Evolutionary conservation across 2,888 invertebrate genomes (phyloP), one percentile per base, ranked within the genome.

Genomic region (Conchocele bisecta): DNA sequence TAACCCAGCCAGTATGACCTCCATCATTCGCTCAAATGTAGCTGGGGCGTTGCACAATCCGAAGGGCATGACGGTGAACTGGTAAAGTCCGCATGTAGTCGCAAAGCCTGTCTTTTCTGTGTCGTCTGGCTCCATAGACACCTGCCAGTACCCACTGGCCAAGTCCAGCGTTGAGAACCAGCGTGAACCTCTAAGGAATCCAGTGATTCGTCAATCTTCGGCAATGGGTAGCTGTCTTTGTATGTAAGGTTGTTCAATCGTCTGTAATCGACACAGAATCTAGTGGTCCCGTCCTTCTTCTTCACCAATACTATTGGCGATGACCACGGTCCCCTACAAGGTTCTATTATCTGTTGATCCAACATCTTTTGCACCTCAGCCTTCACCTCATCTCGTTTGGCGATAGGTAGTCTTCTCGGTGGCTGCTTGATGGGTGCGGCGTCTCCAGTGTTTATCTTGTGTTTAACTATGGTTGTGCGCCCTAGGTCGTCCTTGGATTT

Each of bases 261-360:
- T 15, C 42, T 42, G n/a, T 42, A 42, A n/a, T 42, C 42, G 7
- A 42, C 42, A n/a, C 42, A 42, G n/a, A 42, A 20, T 42, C 42
- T 42, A 20, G 22, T 42, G n/a, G 17, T 42, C 7, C 22, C 22
- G n/a, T 42, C 42, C 22, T 42, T 42, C 42, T 42, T 42, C 6
- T 15, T 6, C 7, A 42, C 22, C 22, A 22, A 22, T 6, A 42
- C 42, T 15, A 42, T 20, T 20, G 42, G 42, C n/a, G 22, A 42
- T 6, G 42, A 17, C 42, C 42, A 42, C 6, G 42, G 42, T 7
- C 42, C 22, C 42, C 22, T 42, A n/a, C 42, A 20, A 20, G n/a
- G n/a, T 22, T 20, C 42, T 7, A 42, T 22, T 22, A 42, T 7
- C n/a, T 42, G n/a, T 7, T 6, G n/a, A n/a, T 42, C 42, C 7